A percentile compares a stretch with the other conserved stretches of the same genome.
These are phyloP conservation scores for Sinhomidia bicolor DNA, from an alignment of 2,888 invertebrate genomes.

Conservation along the genomic window DNA sequence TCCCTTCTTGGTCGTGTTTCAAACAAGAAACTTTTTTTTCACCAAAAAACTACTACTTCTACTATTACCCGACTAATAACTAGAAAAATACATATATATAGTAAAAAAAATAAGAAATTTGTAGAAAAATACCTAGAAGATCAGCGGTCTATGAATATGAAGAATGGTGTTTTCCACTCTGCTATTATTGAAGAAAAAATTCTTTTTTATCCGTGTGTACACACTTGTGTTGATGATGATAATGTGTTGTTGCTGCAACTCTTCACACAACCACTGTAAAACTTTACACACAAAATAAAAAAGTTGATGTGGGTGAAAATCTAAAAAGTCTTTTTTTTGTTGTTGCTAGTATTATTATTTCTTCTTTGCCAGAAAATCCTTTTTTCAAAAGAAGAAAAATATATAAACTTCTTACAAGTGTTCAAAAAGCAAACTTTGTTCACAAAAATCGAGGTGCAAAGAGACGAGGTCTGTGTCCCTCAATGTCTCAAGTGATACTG, in stretches of 20 bases:
- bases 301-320: constrained; percentile 49
- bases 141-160: constrained; percentile 21
- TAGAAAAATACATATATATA: neutral
- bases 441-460: constrained; percentile 20
- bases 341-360: neutral
- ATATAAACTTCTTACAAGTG: constrained; percentile 15
- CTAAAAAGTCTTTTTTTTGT: constrained; percentile 36
- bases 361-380: neutral
- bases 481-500: constrained; percentile 72
- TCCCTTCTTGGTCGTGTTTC: constrained; percentile 12
- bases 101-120: constrained; percentile 37
- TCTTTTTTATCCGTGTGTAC: neutral
- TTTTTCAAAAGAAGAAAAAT: constrained; percentile 19
- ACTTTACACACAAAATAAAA: constrained; percentile 37
- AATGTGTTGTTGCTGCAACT: neutral
- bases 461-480: constrained; percentile 66
- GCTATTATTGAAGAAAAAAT: neutral
- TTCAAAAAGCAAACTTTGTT: neutral
- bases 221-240: constrained; percentile 26
- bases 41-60: constrained; percentile 24
- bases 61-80: constrained; percentile 33
- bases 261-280: neutral
- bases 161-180: constrained; percentile 37
- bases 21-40: constrained; percentile 60
- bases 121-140: constrained; percentile 24